A percentile compares a stretch with the other conserved stretches of the same genome.
These are phyloP conservation scores for Caerostris darwini DNA, from an alignment of 1,140 invertebrate species.

Conservation along the genomic window DNA sequence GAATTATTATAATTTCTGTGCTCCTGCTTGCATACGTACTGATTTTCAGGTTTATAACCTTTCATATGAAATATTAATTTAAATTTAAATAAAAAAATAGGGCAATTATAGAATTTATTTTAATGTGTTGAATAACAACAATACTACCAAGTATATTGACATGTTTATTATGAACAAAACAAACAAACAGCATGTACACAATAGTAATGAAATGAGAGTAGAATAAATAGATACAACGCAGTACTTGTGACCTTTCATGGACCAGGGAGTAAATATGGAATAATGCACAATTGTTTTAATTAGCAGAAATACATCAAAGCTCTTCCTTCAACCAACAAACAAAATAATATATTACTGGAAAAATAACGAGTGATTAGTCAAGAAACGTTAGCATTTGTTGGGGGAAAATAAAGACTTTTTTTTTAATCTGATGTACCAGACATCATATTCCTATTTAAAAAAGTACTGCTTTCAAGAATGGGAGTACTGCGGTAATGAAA, in stretches of 20 bases:
- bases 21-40: no score
- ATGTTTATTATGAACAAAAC: conserved; percentile 71
- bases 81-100: not conserved
- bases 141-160: not conserved
- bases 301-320: conserved; percentile 41
- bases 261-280: conserved; percentile 45
- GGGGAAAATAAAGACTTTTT: no score
- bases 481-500: conserved; percentile 70
- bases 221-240: conserved; percentile 77
- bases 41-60: no score
- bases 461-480: conserved; percentile 20
- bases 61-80: no score
- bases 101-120: no score
- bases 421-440: conserved; percentile 38
- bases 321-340: conserved; percentile 43
- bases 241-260: conserved; percentile 62
- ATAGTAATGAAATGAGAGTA: conserved; percentile 75
- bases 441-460: conserved; percentile 15
- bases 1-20: no score
- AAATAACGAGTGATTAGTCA: conserved; percentile 14
- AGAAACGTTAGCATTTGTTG: not conserved
- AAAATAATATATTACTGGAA: not conserved
- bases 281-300: not conserved
- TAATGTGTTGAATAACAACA: not conserved
- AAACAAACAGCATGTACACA: conserved; percentile 77